These are phyloP conservation scores for Elysia chlorotica DNA, from an alignment of 1,140 invertebrate genomes.

Conservation along the genomic window DNA sequence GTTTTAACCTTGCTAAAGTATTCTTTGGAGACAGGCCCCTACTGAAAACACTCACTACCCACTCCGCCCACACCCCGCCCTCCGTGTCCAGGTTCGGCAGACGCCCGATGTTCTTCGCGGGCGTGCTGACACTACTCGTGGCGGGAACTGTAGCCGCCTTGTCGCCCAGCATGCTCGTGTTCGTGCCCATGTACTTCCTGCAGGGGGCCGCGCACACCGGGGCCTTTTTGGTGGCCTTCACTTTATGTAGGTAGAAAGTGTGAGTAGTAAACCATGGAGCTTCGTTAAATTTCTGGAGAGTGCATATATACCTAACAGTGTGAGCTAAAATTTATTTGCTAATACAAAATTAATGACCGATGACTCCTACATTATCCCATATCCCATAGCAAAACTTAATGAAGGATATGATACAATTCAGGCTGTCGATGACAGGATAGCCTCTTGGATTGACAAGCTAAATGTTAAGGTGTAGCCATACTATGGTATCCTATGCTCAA, in stretches of 20 bases:
- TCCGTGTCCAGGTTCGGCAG: conserved; percentile 31
- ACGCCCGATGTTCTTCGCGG: conserved; percentile 33
- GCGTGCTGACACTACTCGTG: conserved; percentile 28
- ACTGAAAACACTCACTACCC: no score
- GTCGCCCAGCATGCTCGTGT: conserved; percentile 33
- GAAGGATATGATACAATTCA: neutral
- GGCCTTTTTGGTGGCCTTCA: conserved; percentile 37
- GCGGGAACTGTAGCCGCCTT: conserved; percentile 29
- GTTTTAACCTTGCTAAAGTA: no score
- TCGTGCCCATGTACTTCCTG: conserved; percentile 38
- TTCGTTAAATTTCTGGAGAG: neutral
- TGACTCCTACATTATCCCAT: neutral
- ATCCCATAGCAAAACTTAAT: neutral
- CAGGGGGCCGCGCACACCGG: conserved; percentile 38
- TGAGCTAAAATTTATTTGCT: neutral
- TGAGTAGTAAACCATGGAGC: no score
- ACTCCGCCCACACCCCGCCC: no score
- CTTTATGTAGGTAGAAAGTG: conserved; percentile 32
- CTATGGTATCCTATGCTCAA: no score
- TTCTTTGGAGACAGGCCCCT: no score
- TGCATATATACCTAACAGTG: neutral
- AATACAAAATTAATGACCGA: neutral
- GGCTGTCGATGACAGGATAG: neutral
- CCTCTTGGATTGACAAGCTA: no score
- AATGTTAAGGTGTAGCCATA: no score